Evolutionary conservation across 1,140 invertebrate genomes (phyloP), one percentile per base, ranked within the genome.

Genomic region (Diuraphis noxia): DNA sequence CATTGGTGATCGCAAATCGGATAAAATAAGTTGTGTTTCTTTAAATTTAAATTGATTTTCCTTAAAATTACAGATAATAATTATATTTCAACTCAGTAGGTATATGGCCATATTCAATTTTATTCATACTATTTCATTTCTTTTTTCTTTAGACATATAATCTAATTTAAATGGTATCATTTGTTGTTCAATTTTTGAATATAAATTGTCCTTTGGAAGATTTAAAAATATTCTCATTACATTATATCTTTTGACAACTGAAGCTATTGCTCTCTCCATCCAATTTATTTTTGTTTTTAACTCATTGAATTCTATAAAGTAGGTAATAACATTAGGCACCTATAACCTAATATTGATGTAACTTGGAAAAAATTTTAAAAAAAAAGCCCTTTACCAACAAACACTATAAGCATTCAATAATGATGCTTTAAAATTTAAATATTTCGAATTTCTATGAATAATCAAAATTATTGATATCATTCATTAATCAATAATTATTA

Each of bases 81-180:
- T n/a, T 46, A 4, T 85, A 8, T 72, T 84, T 23, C 34, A 25
- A 36, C 23, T 36, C 6, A 10, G 4, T 36, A 84, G 6, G 0
- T 43, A 34, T 30, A 13, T 84, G 10, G 40, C 17, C 2, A 1
- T 49, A 30, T 21, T 49, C 46, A 4, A 49, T 36, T 85, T 49
- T 19, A 23, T 34, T 77, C 38, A 79, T 89, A 79, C 88, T 21
- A 89, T 89, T 89, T 89, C 88, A 79, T 89, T 13, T 89, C 19
- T 72, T 46, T 17, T 79, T 13, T 34, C n/a, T 79, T 89, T 89
- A 46, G 49, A 79, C 0, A 89, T 17, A 43, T 46, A 89, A 23
- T 21, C 23, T 43, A 79, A 13, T 43, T 89, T 2, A 38, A 89
- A 89, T 25, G 52, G 63, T 23, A 1, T 25, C 2, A 2, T 43